Evolutionary conservation across 2,113 vertebrate species (phyloP).

Genomic region (Dolichallabes microphthalmus): DNA sequence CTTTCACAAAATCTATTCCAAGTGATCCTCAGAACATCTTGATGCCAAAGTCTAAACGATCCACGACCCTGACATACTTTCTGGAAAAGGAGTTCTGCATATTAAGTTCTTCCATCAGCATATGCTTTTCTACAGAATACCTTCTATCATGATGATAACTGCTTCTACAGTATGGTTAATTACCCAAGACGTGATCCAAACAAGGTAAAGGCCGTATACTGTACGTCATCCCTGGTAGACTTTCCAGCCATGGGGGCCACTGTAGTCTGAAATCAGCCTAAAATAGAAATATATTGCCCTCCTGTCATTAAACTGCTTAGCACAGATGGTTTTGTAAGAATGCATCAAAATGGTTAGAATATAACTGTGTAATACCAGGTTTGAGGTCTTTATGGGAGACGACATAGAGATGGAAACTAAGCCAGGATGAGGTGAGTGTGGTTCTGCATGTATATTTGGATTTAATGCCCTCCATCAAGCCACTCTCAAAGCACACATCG

Average conservation of each 20-base stretch:
- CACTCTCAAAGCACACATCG: conserved; percentile 14
- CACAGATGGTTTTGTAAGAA: not conserved
- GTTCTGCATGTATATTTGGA: conserved; percentile 37
- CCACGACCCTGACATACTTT: too few relatives aligned
- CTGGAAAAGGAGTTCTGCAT: not conserved
- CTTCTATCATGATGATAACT: not conserved
- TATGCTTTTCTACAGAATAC: not conserved
- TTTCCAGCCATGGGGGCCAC: not conserved
- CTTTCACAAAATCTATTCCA: not conserved
- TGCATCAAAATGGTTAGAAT: conserved; percentile 28
- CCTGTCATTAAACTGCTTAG: not conserved
- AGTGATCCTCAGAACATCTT: not conserved
- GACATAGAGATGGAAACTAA: conserved; percentile 23
- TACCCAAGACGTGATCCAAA: not conserved
- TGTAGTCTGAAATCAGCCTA: not conserved
- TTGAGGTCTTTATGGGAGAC: conserved; percentile 24
- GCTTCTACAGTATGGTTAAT: not conserved
- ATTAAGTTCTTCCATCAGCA: not conserved
- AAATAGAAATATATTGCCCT: not conserved
- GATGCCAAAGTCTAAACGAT: not conserved
- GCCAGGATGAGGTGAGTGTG: conserved; percentile 14
- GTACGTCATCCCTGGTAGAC: not conserved
- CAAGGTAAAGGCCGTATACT: not conserved
- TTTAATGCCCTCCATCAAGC: conserved; percentile 39
- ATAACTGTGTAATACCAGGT: conserved; percentile 38